These are phyloP conservation scores for Channallabes apus DNA, from an alignment of 2,797 vertebrate genomes.

Conservation along the genomic window DNA sequence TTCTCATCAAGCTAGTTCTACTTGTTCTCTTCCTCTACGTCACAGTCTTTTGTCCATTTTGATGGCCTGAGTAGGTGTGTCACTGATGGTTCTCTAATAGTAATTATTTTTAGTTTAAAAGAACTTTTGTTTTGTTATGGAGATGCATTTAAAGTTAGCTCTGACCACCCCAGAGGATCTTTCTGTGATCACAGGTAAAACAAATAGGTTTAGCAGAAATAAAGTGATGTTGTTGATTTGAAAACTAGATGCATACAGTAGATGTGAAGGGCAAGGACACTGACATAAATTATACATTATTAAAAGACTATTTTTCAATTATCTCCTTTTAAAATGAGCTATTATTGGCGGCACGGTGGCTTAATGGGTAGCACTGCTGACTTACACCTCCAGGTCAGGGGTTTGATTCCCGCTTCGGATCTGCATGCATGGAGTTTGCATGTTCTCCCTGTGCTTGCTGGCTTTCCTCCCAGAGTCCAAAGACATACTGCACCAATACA, in stretches of 20 bases:
- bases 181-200: background rate
- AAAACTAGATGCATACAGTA: background rate
- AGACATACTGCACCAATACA: no score
- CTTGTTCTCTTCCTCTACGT: conserved; percentile 34
- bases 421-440: no score
- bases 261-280: background rate
- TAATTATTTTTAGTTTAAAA: background rate
- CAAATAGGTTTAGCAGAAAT: background rate
- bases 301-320: background rate
- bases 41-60: conserved; percentile 8
- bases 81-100: background rate
- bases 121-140: background rate
- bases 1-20: conserved; percentile 33
- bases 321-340: no score
- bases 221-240: background rate
- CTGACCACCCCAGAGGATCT: background rate
- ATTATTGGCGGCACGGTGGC: no score
- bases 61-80: background rate
- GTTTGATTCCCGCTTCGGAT: no score
- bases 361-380: no score
- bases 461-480: no score
- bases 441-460: no score
- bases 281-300: background rate
- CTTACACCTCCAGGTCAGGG: no score
- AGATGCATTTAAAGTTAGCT: background rate